phyloP scores from a whole-genome alignment of 2,113 vertebrate species.

The Gymnocephalus cernua region DNA sequence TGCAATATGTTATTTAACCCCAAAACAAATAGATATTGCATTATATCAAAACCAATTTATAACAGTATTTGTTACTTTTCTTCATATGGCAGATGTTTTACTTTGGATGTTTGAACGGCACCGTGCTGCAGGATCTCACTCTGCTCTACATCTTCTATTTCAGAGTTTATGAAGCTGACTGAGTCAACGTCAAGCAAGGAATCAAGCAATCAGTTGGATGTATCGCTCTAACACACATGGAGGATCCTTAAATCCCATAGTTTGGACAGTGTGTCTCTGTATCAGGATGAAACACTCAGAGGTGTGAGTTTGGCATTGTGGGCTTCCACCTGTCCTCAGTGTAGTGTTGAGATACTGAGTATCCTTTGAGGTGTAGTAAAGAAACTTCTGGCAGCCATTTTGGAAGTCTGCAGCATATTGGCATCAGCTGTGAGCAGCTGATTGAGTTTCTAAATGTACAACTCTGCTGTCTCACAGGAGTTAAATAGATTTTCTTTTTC shows the following conservation, averaged over 20 bases:
- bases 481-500: not conserved
- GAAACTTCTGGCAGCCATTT: slow-evolving; percentile 48
- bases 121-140: slow-evolving; percentile 8
- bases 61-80: not conserved
- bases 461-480: slow-evolving; percentile 6
- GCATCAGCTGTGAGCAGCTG: slow-evolving; percentile 31
- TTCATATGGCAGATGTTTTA: not conserved
- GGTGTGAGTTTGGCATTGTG: slow-evolving; percentile 26
- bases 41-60: not conserved
- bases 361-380: slow-evolving; percentile 33
- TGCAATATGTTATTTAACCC: not conserved
- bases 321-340: slow-evolving; percentile 44
- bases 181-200: slow-evolving; percentile 35
- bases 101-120: slow-evolving; percentile 9
- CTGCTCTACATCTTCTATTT: slow-evolving; percentile 47
- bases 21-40: not conserved
- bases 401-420: slow-evolving; percentile 54
- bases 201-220: slow-evolving; percentile 27
- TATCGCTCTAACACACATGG: slow-evolving; percentile 34
- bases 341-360: slow-evolving; percentile 32
- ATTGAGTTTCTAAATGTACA: slow-evolving; percentile 17
- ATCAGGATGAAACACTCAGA: slow-evolving; percentile 36
- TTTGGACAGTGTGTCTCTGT: slow-evolving; percentile 23
- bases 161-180: slow-evolving; percentile 59
- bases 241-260: slow-evolving; percentile 44